A percentile compares a stretch with the other conserved stretches of the same genome.
These are phyloP conservation scores for Peromyscus polionotus DNA, from an alignment of 2,113 vertebrate species.

Conservation along the genomic window DNA sequence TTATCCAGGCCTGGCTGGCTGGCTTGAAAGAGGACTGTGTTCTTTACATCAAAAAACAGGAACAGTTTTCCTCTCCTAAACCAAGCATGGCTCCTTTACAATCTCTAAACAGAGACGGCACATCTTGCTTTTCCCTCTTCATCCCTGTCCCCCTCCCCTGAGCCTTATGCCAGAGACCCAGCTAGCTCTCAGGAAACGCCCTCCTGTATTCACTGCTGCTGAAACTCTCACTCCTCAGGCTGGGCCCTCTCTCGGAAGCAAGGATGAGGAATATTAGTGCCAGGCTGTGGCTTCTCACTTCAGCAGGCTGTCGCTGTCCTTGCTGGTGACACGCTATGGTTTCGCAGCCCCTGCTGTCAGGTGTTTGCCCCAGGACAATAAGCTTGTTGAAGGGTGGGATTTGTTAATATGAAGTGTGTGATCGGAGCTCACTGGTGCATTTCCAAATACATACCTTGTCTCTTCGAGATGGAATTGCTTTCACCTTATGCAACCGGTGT, in stretches of 20 bases:
- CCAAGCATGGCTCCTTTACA: background rate
- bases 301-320: background rate
- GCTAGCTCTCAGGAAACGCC: background rate
- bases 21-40: background rate
- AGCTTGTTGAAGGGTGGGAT: background rate
- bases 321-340: background rate
- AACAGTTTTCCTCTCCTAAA: background rate
- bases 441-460: conserved; percentile 73
- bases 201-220: background rate
- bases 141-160: fast-evolving
- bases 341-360: background rate
- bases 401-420: background rate
- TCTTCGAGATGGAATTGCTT: conserved; percentile 80
- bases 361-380: background rate
- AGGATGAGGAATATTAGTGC: background rate
- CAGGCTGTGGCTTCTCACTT: background rate
- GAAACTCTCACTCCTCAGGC: background rate
- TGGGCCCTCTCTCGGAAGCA: background rate
- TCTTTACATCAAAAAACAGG: background rate
- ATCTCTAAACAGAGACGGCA: background rate
- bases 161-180: fast-evolving
- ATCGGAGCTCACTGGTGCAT: conserved; percentile 63
- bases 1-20: background rate
- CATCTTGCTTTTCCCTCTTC: background rate
- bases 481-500: conserved; percentile 79